Percentiles rank a stretch among this genome's conserved stretches.
These are phyloP conservation scores for Scarus forsteni DNA, from an alignment of 2,797 vertebrate genomes.

Conservation along the genomic window DNA sequence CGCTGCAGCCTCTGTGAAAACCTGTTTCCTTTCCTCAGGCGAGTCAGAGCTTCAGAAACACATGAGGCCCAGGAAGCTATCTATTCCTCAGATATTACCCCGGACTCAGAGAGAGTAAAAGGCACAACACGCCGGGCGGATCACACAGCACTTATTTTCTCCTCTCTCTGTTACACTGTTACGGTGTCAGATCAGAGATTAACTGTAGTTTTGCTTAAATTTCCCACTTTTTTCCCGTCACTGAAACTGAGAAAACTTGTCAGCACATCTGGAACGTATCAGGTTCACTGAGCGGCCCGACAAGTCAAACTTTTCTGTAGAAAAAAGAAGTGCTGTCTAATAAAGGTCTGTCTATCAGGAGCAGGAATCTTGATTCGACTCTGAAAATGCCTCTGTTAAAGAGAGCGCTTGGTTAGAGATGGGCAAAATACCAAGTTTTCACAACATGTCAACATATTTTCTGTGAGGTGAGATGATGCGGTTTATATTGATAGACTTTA, in stretches of 20 bases:
- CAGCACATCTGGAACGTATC: slow-evolving; percentile 84
- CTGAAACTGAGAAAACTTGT: slow-evolving; percentile 72
- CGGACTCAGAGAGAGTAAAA: slow-evolving; percentile 29
- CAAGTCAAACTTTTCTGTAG: slow-evolving; percentile 62
- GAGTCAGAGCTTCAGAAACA: slow-evolving; percentile 58
- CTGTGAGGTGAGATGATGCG: too few relatives aligned
- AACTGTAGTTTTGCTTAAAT: slow-evolving; percentile 54
- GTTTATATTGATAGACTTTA: too few relatives aligned
- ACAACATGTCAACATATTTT: too few relatives aligned
- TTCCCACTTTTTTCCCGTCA: slow-evolving; percentile 27
- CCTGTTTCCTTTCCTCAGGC: slow-evolving; percentile 74
- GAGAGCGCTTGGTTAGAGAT: slow-evolving; percentile 40
- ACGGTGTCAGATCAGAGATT: slow-evolving; percentile 51
- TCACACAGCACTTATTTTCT: slow-evolving; percentile 36
- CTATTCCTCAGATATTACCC: slow-evolving; percentile 63
- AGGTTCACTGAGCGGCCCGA: slow-evolving; percentile 70
- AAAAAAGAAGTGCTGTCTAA: slow-evolving; percentile 53
- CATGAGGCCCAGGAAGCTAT: slow-evolving; percentile 67
- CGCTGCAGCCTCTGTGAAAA: slow-evolving; percentile 54
- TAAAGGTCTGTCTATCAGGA: slow-evolving; percentile 77
- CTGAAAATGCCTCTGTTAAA: slow-evolving; percentile 70
- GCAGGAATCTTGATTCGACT: slow-evolving; percentile 71
- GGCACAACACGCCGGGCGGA: slow-evolving; percentile 25
- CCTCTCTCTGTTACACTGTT: slow-evolving; percentile 13
- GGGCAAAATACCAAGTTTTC: too few relatives aligned